Percentiles rank a stretch among this genome's conserved stretches.
phyloP scores from a whole-genome alignment of 2,113 vertebrate species.

The Nothocercus nigrocapillus region DNA sequence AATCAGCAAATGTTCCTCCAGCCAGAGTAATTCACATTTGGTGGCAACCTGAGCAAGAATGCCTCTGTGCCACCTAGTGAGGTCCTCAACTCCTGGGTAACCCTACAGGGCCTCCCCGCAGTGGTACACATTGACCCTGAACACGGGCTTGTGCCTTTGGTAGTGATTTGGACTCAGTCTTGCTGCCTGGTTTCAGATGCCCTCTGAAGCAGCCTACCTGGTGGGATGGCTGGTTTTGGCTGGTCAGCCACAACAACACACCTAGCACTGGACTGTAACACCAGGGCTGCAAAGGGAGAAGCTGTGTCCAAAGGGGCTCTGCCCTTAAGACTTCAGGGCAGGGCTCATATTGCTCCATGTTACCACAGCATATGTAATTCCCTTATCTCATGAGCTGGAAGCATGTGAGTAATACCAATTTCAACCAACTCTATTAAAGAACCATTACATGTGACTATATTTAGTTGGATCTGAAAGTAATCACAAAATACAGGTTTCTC shows the following conservation, averaged over 20 bases:
- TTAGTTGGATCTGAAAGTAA: background rate
- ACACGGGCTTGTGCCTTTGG: background rate
- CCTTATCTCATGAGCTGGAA: background rate
- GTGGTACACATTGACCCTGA: background rate
- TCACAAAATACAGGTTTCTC: background rate
- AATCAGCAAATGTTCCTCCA: background rate
- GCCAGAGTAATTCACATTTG: no score
- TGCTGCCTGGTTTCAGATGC: background rate
- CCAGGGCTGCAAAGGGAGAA: background rate
- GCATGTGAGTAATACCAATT: background rate
- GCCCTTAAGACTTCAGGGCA: background rate
- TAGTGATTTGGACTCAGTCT: fast-evolving
- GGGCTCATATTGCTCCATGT: background rate
- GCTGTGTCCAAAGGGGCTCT: background rate
- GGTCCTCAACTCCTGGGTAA: background rate
- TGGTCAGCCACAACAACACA: background rate
- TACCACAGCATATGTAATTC: background rate
- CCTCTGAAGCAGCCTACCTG: background rate
- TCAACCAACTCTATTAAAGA: background rate
- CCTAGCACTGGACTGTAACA: background rate
- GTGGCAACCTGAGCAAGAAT: background rate
- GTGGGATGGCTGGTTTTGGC: background rate
- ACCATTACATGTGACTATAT: background rate
- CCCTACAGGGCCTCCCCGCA: background rate
- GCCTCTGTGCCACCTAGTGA: background rate